Evolutionary conservation across 2,113 vertebrate genomes (phyloP), one percentile per base, ranked within the genome.

Genomic region (Cygnus atratus): DNA sequence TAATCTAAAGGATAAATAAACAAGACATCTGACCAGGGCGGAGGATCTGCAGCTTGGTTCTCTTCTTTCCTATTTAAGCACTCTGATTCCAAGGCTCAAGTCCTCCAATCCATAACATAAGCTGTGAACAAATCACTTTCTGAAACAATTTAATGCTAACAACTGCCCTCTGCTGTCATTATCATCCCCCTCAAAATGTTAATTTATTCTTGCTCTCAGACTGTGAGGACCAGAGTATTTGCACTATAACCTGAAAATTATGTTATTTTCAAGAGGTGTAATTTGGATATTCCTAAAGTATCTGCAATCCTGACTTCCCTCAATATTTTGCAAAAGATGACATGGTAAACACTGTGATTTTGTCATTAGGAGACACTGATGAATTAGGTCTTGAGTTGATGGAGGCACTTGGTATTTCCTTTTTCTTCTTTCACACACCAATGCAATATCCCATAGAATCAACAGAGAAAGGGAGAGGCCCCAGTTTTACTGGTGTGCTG

Each of bases 391-490:
- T 37, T 77, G 55, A 62, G 28, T 2, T 91, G 54, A 50, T 57
- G 29, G n/a, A 70, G 24, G 20, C 31, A 39, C 28, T 5, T 52
- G 39, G 8, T 62, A 13, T 70, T 89, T 89, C 22, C 44, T 84
- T 1, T 77, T 37, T 80, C 18, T 3, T 65, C 59, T 13, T 9
- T 3, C 22, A 11, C 0, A 1, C 16, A 31, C 54, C 28, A 7
- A 4, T 61, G 22, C 68, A 39, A 61, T 39, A 57, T 29, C 17
- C 39, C 35, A 16, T 2, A 24, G 41, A 57, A 84, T 46, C 10
- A 26, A n/a, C 16, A 55, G 18, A 43, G 41, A 43, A 77, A 67
- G 44, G 41, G 41, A 62, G 37, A 55, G 7, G 31, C 44, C 31
- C 50, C 44, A 7, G 3, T 84, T 94, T 87, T 63, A 37, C 21